These are phyloP conservation scores for Hypocryptadius cinnamomeus DNA, from an alignment of 2,113 vertebrate genomes.

Conservation along the genomic window DNA sequence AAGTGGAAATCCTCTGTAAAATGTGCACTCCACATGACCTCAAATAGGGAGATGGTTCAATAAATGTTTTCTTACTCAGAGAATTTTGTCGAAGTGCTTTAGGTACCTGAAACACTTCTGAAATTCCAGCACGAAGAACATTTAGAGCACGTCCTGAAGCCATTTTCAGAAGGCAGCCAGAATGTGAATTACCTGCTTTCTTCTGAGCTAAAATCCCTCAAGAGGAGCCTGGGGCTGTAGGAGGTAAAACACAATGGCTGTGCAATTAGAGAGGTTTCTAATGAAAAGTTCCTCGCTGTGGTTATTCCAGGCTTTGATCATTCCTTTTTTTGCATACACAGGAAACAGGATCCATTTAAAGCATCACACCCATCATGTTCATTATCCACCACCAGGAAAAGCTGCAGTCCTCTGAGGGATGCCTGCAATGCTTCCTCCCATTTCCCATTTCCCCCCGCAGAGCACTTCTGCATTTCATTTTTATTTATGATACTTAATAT, in stretches of 20 bases:
- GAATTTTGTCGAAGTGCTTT: not conserved
- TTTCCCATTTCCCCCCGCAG: not conserved
- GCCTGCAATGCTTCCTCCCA: not conserved
- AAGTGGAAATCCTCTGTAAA: not conserved
- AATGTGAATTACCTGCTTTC: not conserved
- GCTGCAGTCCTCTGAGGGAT: not conserved
- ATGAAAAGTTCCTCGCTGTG: not conserved
- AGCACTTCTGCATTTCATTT: not conserved
- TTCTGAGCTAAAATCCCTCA: not conserved
- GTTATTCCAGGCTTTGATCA: not conserved
- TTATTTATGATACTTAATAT: constrained; percentile 1
- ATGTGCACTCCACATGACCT: no score
- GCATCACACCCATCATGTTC: not conserved
- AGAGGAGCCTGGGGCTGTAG: not conserved
- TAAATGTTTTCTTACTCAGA: not conserved
- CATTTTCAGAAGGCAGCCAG: not conserved
- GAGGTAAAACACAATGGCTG: not conserved
- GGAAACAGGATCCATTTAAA: not conserved
- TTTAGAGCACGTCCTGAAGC: not conserved
- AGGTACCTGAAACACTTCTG: not conserved
- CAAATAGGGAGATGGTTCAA: not conserved
- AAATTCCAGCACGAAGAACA: not conserved
- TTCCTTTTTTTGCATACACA: not conserved
- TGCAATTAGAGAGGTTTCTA: not conserved
- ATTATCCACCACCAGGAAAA: not conserved